A percentile compares a stretch with the other conserved stretches of the same genome.
phyloP scores from a whole-genome alignment of 37 sponge, comb jelly and placozoan species.

The Dysidea cf. avara region DNA sequence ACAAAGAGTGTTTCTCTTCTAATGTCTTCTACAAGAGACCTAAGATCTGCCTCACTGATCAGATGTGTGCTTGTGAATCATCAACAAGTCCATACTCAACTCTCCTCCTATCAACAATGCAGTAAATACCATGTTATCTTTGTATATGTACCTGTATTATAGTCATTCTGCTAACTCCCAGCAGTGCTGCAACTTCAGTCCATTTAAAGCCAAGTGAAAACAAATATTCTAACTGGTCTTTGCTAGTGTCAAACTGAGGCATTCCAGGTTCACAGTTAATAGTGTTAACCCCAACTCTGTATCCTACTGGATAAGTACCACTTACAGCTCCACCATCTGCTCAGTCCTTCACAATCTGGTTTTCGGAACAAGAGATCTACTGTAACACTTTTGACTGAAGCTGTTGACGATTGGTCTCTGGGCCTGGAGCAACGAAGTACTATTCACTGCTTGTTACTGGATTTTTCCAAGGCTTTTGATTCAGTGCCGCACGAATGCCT shows the following conservation, averaged over 20 bases:
- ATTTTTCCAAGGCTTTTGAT: too few relatives aligned
- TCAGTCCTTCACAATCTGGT: too few relatives aligned
- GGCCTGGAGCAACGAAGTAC: too few relatives aligned
- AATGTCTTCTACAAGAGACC: background rate
- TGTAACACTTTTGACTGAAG: too few relatives aligned
- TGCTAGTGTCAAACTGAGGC: conserved; percentile 19
- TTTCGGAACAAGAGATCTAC: too few relatives aligned
- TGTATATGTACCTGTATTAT: conserved; percentile 29
- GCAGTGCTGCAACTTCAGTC: conserved; percentile 27
- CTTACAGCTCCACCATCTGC: background rate
- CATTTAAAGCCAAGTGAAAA: conserved; percentile 16
- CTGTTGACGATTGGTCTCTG: too few relatives aligned
- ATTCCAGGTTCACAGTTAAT: background rate
- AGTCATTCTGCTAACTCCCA: conserved; percentile 15
- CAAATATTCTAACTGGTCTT: conserved; percentile 26
- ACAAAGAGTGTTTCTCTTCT: background rate
- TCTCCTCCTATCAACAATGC: conserved; percentile 12
- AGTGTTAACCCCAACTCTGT: background rate
- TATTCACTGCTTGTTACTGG: too few relatives aligned
- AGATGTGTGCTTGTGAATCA: conserved; percentile 1
- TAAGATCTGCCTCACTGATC: background rate
- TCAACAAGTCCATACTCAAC: conserved; percentile 5
- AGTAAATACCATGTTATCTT: too few relatives aligned
- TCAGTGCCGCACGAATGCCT: too few relatives aligned
- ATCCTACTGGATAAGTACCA: background rate